These are phyloP conservation scores for Electrophaes corylata DNA, from an alignment of 2,888 invertebrate species.

Conservation along the genomic window DNA sequence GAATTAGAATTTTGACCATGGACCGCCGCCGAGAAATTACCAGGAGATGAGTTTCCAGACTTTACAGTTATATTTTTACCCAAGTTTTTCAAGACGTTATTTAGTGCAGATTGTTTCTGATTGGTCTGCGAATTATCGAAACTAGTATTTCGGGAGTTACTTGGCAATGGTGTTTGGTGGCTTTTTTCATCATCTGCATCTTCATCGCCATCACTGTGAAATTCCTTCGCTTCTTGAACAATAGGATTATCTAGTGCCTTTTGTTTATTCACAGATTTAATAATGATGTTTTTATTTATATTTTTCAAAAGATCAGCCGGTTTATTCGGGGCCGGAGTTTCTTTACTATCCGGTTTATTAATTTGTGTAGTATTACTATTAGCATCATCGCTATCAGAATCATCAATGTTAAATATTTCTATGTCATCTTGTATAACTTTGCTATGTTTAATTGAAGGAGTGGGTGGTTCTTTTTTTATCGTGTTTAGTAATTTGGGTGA, in stretches of 20 bases:
- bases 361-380: slow-evolving; percentile 33
- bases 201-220: slow-evolving; percentile 37
- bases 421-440: slow-evolving; percentile 56
- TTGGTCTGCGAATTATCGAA: slow-evolving; percentile 31
- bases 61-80: slow-evolving; percentile 69
- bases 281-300: slow-evolving; percentile 60
- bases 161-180: neutral
- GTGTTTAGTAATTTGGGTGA: slow-evolving; percentile 36
- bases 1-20: slow-evolving; percentile 45
- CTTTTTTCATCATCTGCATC: slow-evolving; percentile 32
- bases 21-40: slow-evolving; percentile 37
- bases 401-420: slow-evolving; percentile 75
- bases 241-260: slow-evolving; percentile 33
- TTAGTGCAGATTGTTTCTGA: slow-evolving; percentile 48
- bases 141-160: slow-evolving; percentile 13
- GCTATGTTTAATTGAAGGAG: slow-evolving; percentile 39
- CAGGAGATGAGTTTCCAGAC: slow-evolving; percentile 59
- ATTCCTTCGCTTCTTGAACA: slow-evolving; percentile 33
- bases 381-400: slow-evolving; percentile 70
- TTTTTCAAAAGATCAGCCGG: slow-evolving; percentile 51
- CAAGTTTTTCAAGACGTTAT: slow-evolving; percentile 64
- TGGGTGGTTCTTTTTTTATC: slow-evolving; percentile 33
- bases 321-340: slow-evolving; percentile 26
- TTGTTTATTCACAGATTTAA: slow-evolving; percentile 50
- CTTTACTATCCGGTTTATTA: slow-evolving; percentile 33